Evolutionary conservation across 2,113 vertebrate species (phyloP), one percentile per base, ranked within the genome.

Genomic region (Phyllostomus discolor): DNA sequence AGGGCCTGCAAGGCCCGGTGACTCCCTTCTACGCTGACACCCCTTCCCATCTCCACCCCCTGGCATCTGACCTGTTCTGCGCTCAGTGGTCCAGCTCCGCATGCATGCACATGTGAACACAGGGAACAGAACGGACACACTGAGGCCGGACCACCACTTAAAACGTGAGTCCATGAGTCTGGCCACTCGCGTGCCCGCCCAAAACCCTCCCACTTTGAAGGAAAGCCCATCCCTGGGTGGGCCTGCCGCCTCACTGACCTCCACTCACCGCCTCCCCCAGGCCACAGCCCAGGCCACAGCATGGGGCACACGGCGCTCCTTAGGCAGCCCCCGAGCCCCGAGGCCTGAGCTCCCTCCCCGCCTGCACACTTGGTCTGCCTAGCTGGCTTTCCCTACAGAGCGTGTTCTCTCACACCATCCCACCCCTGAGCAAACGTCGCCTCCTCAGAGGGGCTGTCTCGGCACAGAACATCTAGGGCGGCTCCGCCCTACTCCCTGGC

Each of bases 341-440:
- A 1, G 5, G 50, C 19, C 0, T 3, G 5, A 35, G 31, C n/a
- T 1, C 4, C 73, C 69, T 82, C 83, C 14, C 2, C 14, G 70
- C 35, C 38, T 59, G 10, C 33, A 33, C 46, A 17, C 7, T 0
- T 4, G 46, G 22, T 22, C 81, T 31, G 70, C 82, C 62, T 0
- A 1, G 12, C 31, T 4, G 20, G 26, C 26, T 62, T 12, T 24
- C 41, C 46, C 48, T 38, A 22, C 31, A 46, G 15, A 24, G 46
- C 7, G 0, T 46, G 26, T 6, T 64, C 43, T 31, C 59, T 28
- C 88, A 46, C 59, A 38, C 35, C 43, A 54, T 64, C 12, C 79
- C 0, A 0, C 7, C 62, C 67, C 90, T 12, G 24, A 7, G 35
- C 67, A 59, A 57, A 26, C 0, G 10, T 28, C 75, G 43, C 48